A percentile compares a stretch with the other conserved stretches of the same genome.
phyloP scores from a whole-genome alignment of 2,113 vertebrate genomes.

The Blennius ocellaris region DNA sequence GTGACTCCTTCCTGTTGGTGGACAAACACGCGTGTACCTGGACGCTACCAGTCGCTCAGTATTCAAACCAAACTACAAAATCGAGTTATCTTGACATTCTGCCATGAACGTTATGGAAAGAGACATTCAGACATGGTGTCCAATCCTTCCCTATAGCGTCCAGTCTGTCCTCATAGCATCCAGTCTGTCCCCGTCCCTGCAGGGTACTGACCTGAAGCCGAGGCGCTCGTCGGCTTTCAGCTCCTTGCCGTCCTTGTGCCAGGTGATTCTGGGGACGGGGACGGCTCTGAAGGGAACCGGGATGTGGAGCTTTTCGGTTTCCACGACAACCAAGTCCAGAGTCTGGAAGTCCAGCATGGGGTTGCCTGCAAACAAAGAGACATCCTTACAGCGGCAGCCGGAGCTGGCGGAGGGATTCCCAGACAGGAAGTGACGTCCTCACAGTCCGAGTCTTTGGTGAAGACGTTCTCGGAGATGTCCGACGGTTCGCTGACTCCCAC shows the following conservation, averaged over 20 bases:
- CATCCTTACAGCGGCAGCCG: not conserved
- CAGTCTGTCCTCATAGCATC: no score
- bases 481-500: constrained; percentile 96
- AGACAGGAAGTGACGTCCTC: constrained; percentile 68
- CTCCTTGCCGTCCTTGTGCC: constrained; percentile 98
- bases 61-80: no score
- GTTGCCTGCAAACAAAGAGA: constrained; percentile 83
- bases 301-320: constrained; percentile 94
- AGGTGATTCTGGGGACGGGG: constrained; percentile 91
- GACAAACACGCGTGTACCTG: no score
- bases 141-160: no score
- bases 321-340: constrained; percentile 92
- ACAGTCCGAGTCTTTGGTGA: constrained; percentile 97
- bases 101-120: no score
- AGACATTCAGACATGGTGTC: no score
- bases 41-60: no score
- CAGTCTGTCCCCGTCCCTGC: no score
- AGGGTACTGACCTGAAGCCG: constrained; percentile 81
- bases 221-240: constrained; percentile 90
- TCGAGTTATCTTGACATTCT: no score
- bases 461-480: constrained; percentile 95
- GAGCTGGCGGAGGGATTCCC: no score
- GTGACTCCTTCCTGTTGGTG: no score
- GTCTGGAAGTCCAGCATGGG: constrained; percentile 95
- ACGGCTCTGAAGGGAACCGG: constrained; percentile 93